Evolutionary conservation across 2,113 vertebrate species (phyloP), one percentile per base, ranked within the genome.

Genomic region (Pseudopodoces humilis): DNA sequence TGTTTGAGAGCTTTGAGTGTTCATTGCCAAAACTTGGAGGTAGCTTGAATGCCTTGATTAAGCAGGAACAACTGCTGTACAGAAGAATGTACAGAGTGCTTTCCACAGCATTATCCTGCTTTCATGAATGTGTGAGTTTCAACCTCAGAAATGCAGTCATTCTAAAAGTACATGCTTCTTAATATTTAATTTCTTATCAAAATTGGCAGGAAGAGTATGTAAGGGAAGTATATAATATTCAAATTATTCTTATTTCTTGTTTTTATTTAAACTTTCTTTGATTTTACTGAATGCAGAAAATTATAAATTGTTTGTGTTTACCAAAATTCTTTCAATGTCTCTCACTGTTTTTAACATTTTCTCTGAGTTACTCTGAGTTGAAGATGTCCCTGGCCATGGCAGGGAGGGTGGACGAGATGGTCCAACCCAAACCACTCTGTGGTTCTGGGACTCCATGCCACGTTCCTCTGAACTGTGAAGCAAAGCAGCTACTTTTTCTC

Each of bases 351-450:
- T 76, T 37, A 59, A 35, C 20, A 52, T 25, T 80, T 86, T 53
- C 52, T 41, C 63, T 33, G 83, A 28, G 22, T 22, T 25, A 37
- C 56, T 59, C 28, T 28, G 44, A 50, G 60, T 21, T 24, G 35
- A 49, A 77, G 12, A 5, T 74, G 27, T 62, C 21, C 44, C n/a
- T 53, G 47, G 23, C 59, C 6, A 2, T 15, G 47, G 59, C n/a
- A 62, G 37, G 13, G 9, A 41, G 16, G 3, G 8, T 84, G 13
- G 20, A 71, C 0, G 1, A 47, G 43, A 4, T n/a, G 13, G 2
- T 41, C 63, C 41, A 62, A 41, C 21, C 9, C 37, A 75, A 62
- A 46, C 25, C 27, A 16, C 9, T 41, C 41, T 7, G 4, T 53
- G 59, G 9, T 60, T 69, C 74, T 59, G 37, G 47, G 74, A 41